phyloP scores from a whole-genome alignment of 92 coral and sea anemone genomes.

The Phenganax subtilis region DNA sequence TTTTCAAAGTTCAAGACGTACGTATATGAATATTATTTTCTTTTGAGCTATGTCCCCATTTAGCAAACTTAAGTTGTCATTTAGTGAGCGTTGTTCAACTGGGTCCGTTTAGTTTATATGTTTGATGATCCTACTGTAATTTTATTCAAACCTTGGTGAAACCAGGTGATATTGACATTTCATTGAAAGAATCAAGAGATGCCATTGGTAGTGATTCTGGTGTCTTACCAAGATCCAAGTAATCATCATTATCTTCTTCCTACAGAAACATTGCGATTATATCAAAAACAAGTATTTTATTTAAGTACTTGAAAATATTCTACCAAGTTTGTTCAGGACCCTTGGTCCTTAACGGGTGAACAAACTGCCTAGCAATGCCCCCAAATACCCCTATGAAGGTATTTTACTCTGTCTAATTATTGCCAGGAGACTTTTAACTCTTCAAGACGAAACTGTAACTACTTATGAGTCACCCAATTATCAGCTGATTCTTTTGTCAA shows the following conservation, averaged over 20 bases:
- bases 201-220: conserved; percentile 70
- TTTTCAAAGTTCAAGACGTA: too few relatives aligned
- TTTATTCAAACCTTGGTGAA: conserved; percentile 42
- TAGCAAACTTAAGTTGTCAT: too few relatives aligned
- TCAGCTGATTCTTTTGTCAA: too few relatives aligned
- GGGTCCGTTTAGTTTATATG: neutral
- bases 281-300: neutral
- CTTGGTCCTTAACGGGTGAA: too few relatives aligned
- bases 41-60: too few relatives aligned
- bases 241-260: conserved; percentile 68
- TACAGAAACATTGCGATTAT: neutral
- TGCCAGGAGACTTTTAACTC: too few relatives aligned
- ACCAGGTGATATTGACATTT: conserved; percentile 73
- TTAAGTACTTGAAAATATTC: neutral
- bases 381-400: too few relatives aligned
- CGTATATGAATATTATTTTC: too few relatives aligned
- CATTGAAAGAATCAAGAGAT: conserved; percentile 51
- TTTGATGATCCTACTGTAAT: neutral
- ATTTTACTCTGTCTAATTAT: too few relatives aligned
- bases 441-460: too few relatives aligned
- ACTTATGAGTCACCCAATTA: too few relatives aligned
- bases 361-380: too few relatives aligned
- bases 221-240: conserved; percentile 63
- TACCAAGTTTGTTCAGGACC: neutral
- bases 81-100: neutral